Base-by-base conservation (phyloP, 2,113 vertebrate species). In the Polyodon spathula region DNA sequence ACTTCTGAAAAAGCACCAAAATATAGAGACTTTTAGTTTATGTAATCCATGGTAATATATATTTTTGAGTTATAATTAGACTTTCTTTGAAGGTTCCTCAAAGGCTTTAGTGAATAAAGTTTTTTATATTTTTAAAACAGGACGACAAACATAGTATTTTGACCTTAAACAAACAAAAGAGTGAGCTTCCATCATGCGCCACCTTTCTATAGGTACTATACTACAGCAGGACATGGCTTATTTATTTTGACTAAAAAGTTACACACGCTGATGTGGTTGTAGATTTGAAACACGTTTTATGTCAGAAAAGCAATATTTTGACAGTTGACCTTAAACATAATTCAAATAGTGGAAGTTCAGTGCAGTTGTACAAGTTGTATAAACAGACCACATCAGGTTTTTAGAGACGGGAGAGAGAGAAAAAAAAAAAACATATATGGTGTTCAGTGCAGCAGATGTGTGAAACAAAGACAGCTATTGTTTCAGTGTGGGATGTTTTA, bases 401-500 rank as follows among this genome's bases (percentile, higher is more conserved):
- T 67, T 54, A 46, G 54, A 64, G 67, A 65, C 73, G 71, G 59
- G 60, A 42, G 14, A 60, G 58, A 61, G 14, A 41, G 61, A 37
- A 58, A 37, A 43, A 15, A 58, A 58, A n/a, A n/a, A n/a, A 43
- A 39, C 40, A 52, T 14, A 37, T 16, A 63, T 59, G 70, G 73
- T 64, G 73, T 71, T 60, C 68, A 65, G 73, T 77, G 77, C 79
- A 81, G 80, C 84, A 86, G 84, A 85, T 88, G 85, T 74, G 80
- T 76, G 76, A 79, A 87, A 91, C 85, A 92, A 89, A 90, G 84
- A 72, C 74, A 57, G 72, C 73, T 82, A 84, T 89, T 92, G 89
- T 93, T 90, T 81, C 71, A 69, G 72, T 63, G 67, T 73, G 78
- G 75, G 82, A 86, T 87, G 77, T 75, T 79, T 82, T 76, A n/a